Conservation (phyloP, 2,888 invertebrate genomes). For the Campopleginae sp. region DNA sequence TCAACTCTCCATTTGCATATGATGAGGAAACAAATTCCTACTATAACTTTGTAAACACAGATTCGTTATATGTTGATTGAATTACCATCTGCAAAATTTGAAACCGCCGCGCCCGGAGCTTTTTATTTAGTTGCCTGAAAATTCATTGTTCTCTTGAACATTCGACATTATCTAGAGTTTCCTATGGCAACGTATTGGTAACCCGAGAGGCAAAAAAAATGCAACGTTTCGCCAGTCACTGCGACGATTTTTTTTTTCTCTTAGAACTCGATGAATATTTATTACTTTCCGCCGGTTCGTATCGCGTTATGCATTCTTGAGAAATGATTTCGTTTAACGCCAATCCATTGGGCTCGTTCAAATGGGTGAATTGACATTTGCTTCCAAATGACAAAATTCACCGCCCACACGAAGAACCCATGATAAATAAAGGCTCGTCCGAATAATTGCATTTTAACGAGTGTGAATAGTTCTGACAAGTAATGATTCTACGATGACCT, state of each 20-base stretch:
- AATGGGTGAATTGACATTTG: neutral
- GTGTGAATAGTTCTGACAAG: neutral
- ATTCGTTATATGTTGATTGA: neutral
- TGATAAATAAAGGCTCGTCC: neutral
- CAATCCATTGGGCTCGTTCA: neutral
- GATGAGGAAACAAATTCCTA: neutral
- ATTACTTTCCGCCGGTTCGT: neutral
- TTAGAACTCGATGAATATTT: neutral
- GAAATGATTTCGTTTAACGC: neutral
- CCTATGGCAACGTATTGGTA: neutral
- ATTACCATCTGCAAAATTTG: neutral
- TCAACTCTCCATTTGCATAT: neutral
- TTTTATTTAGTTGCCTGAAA: neutral
- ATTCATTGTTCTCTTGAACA: neutral
- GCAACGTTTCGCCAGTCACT: neutral
- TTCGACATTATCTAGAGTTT: neutral
- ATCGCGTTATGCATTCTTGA: neutral
- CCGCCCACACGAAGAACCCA: neutral
- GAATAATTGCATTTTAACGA: neutral
- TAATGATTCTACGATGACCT: too few relatives aligned
- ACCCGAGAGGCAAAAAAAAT: too few relatives aligned
- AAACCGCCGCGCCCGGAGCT: neutral
- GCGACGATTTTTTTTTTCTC: neutral
- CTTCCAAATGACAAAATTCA: neutral
- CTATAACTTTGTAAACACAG: neutral